Evolutionary conservation across 2,797 vertebrate genomes (phyloP).

Genomic region (Mastacembelus armatus): DNA sequence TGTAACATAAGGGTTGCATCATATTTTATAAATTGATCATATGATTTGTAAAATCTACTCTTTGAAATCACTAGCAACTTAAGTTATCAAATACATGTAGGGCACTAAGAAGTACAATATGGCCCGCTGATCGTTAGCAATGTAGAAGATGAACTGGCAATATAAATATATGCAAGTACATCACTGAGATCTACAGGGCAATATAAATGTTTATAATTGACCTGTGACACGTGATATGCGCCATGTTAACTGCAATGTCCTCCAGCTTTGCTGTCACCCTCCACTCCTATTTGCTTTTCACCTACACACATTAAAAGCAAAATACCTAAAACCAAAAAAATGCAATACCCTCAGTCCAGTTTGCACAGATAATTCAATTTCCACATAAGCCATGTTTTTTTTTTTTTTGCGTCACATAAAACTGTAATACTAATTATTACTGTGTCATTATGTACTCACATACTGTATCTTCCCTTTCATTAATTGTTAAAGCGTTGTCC

Average conservation of each 20-base stretch:
- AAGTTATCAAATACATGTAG: too few relatives aligned
- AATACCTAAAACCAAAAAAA: neutral
- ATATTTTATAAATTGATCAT: neutral
- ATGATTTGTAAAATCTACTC: neutral
- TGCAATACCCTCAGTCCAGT: neutral
- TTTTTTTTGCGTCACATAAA: neutral
- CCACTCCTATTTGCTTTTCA: neutral
- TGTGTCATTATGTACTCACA: slow-evolving; percentile 17
- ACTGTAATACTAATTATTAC: slow-evolving; percentile 1
- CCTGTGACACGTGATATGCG: neutral
- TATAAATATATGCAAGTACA: neutral
- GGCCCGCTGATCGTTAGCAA: neutral
- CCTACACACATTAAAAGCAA: neutral
- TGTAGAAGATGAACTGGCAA: neutral
- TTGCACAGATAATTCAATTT: slow-evolving; percentile 21
- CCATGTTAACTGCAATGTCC: neutral
- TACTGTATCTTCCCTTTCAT: slow-evolving; percentile 21
- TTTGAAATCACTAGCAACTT: neutral
- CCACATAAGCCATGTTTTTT: neutral
- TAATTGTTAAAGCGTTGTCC: slow-evolving; percentile 32
- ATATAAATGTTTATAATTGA: neutral
- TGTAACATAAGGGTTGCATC: neutral
- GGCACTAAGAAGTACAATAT: neutral
- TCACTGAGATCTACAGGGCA: too few relatives aligned
- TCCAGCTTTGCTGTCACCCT: neutral